These are phyloP conservation scores for Lepus europaeus DNA, from an alignment of 2,113 vertebrate species.

Conservation along the genomic window DNA sequence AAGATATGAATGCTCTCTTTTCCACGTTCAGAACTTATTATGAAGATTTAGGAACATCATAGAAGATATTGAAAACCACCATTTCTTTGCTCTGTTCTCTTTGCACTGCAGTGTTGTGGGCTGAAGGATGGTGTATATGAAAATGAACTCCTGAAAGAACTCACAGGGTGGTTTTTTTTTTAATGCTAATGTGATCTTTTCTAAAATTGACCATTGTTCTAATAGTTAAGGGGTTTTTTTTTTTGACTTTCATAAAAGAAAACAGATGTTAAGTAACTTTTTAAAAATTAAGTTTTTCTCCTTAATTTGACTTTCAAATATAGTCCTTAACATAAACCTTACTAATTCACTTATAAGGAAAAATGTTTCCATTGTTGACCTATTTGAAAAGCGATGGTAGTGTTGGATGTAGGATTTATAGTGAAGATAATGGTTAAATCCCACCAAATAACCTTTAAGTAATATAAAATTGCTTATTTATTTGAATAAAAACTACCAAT, in stretches of 20 bases:
- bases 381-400: conserved; percentile 38
- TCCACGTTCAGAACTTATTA: conserved; percentile 1
- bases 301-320: conserved; percentile 64
- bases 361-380: conserved; percentile 25
- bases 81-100: background rate
- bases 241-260: conserved; percentile 29
- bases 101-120: background rate
- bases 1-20: background rate
- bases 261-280: conserved; percentile 37
- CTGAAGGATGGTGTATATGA: background rate
- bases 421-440: conserved; percentile 3
- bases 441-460: conserved; percentile 50
- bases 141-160: conserved; percentile 37
- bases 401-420: background rate
- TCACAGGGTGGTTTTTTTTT: conserved; percentile 29
- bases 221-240: background rate
- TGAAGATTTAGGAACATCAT: background rate
- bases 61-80: conserved; percentile 3
- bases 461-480: conserved; percentile 58
- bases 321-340: conserved; percentile 11
- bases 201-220: conserved; percentile 58
- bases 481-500: conserved; percentile 39
- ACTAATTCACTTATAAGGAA: conserved; percentile 32
- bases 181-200: conserved; percentile 9
- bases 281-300: conserved; percentile 45